Conservation (phyloP, 1,140 invertebrate genomes). For the Lycorma delicatula region DNA sequence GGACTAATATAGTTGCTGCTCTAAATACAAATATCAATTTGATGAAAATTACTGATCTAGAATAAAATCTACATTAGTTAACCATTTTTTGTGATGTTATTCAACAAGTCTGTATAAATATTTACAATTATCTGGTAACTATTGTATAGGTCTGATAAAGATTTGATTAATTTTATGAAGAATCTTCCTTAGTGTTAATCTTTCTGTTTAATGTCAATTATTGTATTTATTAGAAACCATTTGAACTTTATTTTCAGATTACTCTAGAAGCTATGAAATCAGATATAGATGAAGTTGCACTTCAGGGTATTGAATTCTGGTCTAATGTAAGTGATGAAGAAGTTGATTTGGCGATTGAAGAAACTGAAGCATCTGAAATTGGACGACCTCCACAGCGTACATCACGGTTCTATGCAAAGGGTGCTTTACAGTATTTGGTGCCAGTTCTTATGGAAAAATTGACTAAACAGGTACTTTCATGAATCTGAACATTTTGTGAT, state of each 20-base stretch:
- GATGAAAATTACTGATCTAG: no score
- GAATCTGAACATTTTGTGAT: no score
- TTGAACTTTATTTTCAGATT: constrained; percentile 49
- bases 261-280: constrained; percentile 98
- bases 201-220: neutral
- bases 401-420: constrained; percentile 89
- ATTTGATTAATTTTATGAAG: neutral
- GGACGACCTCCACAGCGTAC: constrained; percentile 83
- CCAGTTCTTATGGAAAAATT: constrained; percentile 90
- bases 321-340: constrained; percentile 99
- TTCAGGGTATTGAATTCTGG: constrained; percentile 99
- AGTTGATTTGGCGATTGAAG: constrained; percentile 91
- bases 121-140: no score
- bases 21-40: no score
- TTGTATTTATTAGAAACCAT: neutral
- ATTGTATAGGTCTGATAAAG: constrained; percentile 10
- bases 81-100: no score
- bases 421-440: constrained; percentile 89
- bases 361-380: constrained; percentile 84
- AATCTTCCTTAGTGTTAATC: neutral
- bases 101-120: no score
- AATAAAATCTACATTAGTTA: no score
- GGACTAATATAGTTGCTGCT: no score
- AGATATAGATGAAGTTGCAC: constrained; percentile 86
- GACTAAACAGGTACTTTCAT: constrained; percentile 90